A percentile compares a stretch with the other conserved stretches of the same genome.
phyloP scores from a whole-genome alignment of 2,797 vertebrate species.

The Muscicapa comitata region DNA sequence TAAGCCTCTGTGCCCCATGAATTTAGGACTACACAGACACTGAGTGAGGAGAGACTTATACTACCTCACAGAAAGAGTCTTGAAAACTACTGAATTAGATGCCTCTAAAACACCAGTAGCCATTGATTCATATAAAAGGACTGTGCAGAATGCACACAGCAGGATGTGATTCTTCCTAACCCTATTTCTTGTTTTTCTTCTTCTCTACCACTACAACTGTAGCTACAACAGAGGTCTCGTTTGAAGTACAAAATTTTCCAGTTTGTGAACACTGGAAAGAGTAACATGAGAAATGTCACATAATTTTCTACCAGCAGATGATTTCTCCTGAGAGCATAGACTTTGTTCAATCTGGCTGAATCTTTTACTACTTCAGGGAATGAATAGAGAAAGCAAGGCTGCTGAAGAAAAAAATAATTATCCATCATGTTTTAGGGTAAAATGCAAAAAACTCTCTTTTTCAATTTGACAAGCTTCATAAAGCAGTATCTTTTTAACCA shows the following conservation, averaged over 20 bases:
- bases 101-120: background rate
- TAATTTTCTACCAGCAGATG: background rate
- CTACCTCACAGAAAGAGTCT: background rate
- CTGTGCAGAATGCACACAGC: background rate
- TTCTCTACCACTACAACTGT: background rate
- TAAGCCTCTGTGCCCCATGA: background rate
- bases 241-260: background rate
- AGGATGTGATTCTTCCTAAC: background rate
- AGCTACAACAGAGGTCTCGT: background rate
- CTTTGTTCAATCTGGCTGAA: background rate
- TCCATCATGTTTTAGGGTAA: rapidly evolving
- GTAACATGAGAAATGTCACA: background rate
- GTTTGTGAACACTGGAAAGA: background rate
- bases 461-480: background rate
- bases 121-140: background rate
- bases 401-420: background rate
- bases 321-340: background rate
- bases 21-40: background rate
- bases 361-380: background rate
- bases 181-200: background rate
- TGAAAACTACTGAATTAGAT: background rate
- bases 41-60: background rate
- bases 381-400: background rate
- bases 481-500: background rate
- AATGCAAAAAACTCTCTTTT: background rate